Evolutionary conservation across 2,888 invertebrate species (phyloP).

Genomic region (Plagiodera versicolora): DNA sequence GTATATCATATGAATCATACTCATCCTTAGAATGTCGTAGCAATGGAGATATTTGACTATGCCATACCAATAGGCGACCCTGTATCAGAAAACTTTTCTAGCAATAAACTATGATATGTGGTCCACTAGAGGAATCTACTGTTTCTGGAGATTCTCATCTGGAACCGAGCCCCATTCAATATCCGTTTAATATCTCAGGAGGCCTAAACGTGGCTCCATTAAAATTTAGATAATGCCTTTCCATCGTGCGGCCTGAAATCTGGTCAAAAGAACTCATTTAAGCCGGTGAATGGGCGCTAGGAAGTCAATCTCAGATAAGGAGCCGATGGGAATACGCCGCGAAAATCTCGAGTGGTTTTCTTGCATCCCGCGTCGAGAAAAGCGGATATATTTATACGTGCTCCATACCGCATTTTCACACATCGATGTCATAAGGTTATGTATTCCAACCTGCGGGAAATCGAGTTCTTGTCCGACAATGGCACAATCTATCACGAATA

Average conservation of each 20-base stretch:
- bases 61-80: too few relatives aligned
- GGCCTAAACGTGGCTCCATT: conserved; percentile 27
- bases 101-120: too few relatives aligned
- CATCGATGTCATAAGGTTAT: background rate
- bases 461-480: background rate
- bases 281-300: conserved; percentile 44
- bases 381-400: background rate
- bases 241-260: conserved; percentile 36
- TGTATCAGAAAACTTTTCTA: too few relatives aligned
- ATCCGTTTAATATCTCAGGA: conserved; percentile 4
- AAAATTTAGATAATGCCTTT: conserved; percentile 41
- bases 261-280: conserved; percentile 47
- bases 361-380: background rate
- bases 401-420: background rate
- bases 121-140: background rate
- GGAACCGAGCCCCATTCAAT: background rate
- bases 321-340: conserved; percentile 42
- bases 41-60: too few relatives aligned
- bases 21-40: too few relatives aligned
- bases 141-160: background rate
- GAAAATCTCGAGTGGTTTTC: conserved; percentile 20
- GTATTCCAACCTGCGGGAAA: background rate
- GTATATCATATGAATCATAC: too few relatives aligned
- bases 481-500: background rate
- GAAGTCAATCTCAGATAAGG: conserved; percentile 48